phyloP scores from a whole-genome alignment of 1,140 invertebrate species.

The Apolygus lucorum region DNA sequence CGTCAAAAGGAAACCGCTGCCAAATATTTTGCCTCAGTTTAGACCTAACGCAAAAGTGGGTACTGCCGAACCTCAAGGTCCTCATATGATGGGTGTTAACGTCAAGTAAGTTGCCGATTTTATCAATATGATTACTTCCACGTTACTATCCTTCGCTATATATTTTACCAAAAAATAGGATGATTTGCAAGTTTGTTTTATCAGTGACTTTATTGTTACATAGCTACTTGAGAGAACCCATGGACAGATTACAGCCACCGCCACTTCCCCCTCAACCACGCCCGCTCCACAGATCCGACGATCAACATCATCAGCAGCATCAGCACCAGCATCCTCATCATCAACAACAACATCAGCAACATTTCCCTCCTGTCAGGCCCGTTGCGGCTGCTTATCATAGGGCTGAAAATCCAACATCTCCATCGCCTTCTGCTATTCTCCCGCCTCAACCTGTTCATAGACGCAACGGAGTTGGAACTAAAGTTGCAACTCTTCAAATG shows the following conservation, averaged over 20 bases:
- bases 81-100: constrained; percentile 13
- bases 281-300: constrained; percentile 32
- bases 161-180: no score
- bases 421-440: neutral
- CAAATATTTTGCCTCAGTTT: constrained; percentile 62
- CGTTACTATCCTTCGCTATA: neutral
- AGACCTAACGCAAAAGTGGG: constrained; percentile 55
- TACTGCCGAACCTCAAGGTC: constrained; percentile 41
- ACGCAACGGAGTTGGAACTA: constrained; percentile 31
- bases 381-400: neutral
- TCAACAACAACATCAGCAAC: constrained; percentile 27
- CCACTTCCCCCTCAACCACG: constrained; percentile 42
- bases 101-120: no score
- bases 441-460: constrained; percentile 25
- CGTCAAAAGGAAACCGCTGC: constrained; percentile 38
- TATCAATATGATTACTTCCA: no score
- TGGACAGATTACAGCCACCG: constrained; percentile 38
- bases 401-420: neutral
- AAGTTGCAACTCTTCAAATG: constrained; percentile 56
- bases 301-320: constrained; percentile 34
- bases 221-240: constrained; percentile 36
- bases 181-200: neutral
- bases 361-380: neutral
- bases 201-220: neutral
- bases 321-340: constrained; percentile 32